Conservation (phyloP, 2,113 vertebrate genomes). For the Syrmaticus mikado region DNA sequence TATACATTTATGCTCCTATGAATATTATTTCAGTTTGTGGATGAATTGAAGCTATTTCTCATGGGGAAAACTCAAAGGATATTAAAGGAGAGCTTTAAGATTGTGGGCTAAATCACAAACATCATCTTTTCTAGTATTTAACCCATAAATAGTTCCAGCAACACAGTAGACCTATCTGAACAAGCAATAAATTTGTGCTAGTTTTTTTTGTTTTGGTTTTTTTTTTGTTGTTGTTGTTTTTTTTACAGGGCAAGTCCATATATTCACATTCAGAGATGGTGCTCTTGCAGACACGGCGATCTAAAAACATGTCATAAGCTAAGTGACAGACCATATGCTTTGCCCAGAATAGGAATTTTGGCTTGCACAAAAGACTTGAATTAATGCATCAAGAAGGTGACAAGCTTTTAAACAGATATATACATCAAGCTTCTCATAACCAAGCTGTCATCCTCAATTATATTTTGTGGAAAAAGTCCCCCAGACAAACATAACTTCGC, state of each 20-base stretch:
- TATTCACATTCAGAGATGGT: conserved; percentile 53
- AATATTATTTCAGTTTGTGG: conserved; percentile 28
- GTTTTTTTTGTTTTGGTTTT: not conserved
- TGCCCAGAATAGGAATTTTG: conserved; percentile 62
- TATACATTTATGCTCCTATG: conserved; percentile 13
- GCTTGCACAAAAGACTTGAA: conserved; percentile 66
- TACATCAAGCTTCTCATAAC: conserved; percentile 71
- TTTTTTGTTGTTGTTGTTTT: no score
- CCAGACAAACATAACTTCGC: conserved; percentile 66
- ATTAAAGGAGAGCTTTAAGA: conserved; percentile 34
- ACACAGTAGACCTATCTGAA: not conserved
- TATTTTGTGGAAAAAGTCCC: conserved; percentile 34
- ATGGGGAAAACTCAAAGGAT: conserved; percentile 30
- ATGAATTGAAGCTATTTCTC: conserved; percentile 44
- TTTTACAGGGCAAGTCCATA: not conserved
- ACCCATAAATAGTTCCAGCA: not conserved
- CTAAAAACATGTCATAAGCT: conserved; percentile 68
- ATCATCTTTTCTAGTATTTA: conserved; percentile 31
- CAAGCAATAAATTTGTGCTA: not conserved
- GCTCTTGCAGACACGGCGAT: conserved; percentile 29
- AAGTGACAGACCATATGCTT: conserved; percentile 71
- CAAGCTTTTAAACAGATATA: conserved; percentile 74
- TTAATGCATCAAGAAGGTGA: conserved; percentile 73
- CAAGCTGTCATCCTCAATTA: conserved; percentile 73
- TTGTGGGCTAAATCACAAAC: conserved; percentile 8